Base-by-base conservation (phyloP, 2,113 vertebrate species). In the Eudorcas thomsonii region DNA sequence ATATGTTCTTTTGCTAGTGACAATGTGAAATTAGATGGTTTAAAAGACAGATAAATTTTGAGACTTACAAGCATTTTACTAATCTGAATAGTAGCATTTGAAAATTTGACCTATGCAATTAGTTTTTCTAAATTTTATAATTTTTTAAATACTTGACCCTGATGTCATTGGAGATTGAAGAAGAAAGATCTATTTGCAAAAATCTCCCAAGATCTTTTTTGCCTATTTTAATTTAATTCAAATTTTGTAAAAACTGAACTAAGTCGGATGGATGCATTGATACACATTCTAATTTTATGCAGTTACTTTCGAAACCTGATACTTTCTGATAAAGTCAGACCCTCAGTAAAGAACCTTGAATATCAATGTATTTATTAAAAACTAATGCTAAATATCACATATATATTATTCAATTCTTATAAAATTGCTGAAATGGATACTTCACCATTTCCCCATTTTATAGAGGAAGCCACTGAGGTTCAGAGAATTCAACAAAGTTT, bases 171-270 rank as follows among this genome's bases (percentile, higher is more conserved):
- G 60, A 96, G 78, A 97, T 16, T 88, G 82, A 85, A 85, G 26
- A 96, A 88, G 21, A 94, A 93, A 95, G 17, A 96, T 84, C 15
- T 96, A 45, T 90, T 95, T 26, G n/a, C 28, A 91, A 50, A 80
- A 74, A 30, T 92, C 59, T 90, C 39, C 33, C 48, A 59, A 93
- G 55, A 90, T 96, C 78, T 52, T 91, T 90, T 90, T 97, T 90
- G 88, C 43, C 23, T 98, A 54, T 91, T 91, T 96, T 98, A 74
- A 97, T 94, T 90, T 84, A 90, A 96, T 93, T 97, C 83, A 88
- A 89, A 95, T 97, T 93, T 97, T 57, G 71, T 90, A 84, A 78
- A 93, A n/a, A 90, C 54, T 95, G 54, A 96, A 81, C 57, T 67
- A 89, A 59, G 62, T 78, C 17, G 23, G 57, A 87, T 87, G 60